Base-by-base conservation (phyloP, 2,797 vertebrate genomes). In the Danionella dracula region DNA sequence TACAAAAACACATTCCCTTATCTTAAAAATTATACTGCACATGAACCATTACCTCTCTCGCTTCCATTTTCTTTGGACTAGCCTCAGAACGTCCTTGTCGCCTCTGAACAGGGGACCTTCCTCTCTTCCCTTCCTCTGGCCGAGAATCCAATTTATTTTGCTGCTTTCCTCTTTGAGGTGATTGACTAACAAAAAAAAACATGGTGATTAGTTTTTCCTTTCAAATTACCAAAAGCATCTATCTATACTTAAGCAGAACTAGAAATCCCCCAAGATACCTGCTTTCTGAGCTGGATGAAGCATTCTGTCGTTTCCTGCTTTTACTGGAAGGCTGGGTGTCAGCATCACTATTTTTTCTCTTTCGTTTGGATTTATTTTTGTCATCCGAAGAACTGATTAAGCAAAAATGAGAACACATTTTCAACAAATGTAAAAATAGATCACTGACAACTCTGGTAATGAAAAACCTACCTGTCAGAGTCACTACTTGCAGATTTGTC, bases 381-480 rank as follows among this genome's bases (percentile, higher is more conserved):
- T 90, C 87, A 1, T 86, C 90, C 56, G 92, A 92, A 9, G 89
- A 91, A 68, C 92, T 94, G 40, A 60, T 66, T 27, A 68, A 82
- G 31, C 78, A 32, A 10, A 11, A 17, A 45, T 42, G 1, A 23
- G 16, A 12, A 29, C 4, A 38, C 15, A 12, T 16, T 37, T 13
- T 15, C 35, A 27, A 11, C n/a, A 27, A 19, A 27, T 8, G 51
- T n/a, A n/a, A n/a, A n/a, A n/a, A n/a, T n/a, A n/a, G n/a, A n/a
- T n/a, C n/a, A n/a, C n/a, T n/a, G n/a, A n/a, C n/a, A n/a, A n/a
- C n/a, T n/a, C n/a, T n/a, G n/a, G n/a, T n/a, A n/a, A n/a, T n/a
- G n/a, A n/a, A 7, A 11, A 15, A 63, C 78, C 5, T 32, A 89
- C 89, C 88, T 87, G n/a, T 76, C 65, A 0, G 45, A 53, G 29